Percentiles rank a stretch among this genome's conserved stretches.
Conservation (phyloP, 2,888 invertebrate species). For the Nomada fabriciana region DNA sequence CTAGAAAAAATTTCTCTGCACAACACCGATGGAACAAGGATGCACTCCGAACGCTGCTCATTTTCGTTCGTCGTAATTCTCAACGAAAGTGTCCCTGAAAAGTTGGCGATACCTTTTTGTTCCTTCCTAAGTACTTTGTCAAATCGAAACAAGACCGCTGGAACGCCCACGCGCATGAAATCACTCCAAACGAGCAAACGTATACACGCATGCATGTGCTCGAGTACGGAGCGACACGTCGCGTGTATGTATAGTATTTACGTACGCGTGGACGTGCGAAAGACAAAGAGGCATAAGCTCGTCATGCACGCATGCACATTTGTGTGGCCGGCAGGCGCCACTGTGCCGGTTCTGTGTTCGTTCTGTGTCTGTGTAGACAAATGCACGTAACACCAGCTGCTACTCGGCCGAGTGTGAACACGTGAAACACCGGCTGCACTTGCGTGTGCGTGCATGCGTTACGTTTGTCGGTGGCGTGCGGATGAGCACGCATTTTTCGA, state of each 20-base stretch:
- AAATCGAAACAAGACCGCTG: conserved; percentile 35
- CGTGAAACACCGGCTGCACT: conserved; percentile 55
- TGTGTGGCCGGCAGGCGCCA: conserved; percentile 79
- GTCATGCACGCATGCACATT: conserved; percentile 80
- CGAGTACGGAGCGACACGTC: neutral
- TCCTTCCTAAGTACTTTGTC: neutral
- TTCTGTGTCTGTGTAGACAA: conserved; percentile 7
- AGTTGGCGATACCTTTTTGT: neutral
- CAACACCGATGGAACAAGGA: neutral
- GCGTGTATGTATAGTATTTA: conserved; percentile 32
- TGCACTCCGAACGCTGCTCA: too few relatives aligned
- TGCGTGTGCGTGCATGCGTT: conserved; percentile 60
- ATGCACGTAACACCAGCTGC: conserved; percentile 64
- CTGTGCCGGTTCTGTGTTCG: conserved; percentile 53
- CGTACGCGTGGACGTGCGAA: conserved; percentile 42
- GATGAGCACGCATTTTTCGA: conserved; percentile 66
- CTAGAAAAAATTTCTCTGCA: neutral
- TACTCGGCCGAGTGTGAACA: conserved; percentile 56
- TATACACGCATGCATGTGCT: neutral
- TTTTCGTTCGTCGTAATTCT: neutral
- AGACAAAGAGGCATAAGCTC: conserved; percentile 70
- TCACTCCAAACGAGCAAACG: neutral
- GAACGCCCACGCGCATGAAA: neutral
- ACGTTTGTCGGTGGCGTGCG: conserved; percentile 47
- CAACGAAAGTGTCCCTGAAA: neutral